Conservation (phyloP, 1,140 invertebrate species). For the Panulirus ornatus region DNA sequence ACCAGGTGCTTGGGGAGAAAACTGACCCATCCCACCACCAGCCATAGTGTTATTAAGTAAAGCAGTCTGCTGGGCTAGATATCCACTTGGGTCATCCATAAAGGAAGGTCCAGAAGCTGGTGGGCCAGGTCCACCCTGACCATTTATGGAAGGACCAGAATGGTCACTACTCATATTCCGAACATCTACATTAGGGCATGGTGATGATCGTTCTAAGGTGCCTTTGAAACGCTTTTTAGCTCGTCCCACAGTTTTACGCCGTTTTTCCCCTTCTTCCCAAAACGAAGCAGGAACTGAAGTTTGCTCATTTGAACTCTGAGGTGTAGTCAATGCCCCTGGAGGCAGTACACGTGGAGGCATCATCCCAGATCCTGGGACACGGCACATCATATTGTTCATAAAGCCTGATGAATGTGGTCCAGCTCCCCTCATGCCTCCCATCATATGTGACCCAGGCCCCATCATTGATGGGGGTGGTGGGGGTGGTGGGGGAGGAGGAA, state of each 20-base stretch:
- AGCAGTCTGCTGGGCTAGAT: constrained; percentile 91
- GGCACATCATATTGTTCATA: constrained; percentile 69
- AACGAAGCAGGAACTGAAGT: constrained; percentile 39
- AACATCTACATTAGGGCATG: constrained; percentile 82
- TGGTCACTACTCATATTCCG: constrained; percentile 78
- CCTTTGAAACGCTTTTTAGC: constrained; percentile 63
- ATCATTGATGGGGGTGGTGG: constrained; percentile 29
- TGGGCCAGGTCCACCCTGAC: constrained; percentile 59
- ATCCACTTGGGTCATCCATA: constrained; percentile 92
- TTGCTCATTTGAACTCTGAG: constrained; percentile 42
- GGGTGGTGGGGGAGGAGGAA: constrained; percentile 25
- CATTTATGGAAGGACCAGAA: constrained; percentile 75
- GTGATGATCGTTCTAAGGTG: constrained; percentile 72
- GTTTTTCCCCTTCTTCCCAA: constrained; percentile 69
- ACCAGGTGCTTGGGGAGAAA: constrained; percentile 72
- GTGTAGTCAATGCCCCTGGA: constrained; percentile 44
- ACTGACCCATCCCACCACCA: constrained; percentile 77
- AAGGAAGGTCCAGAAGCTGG: constrained; percentile 82
- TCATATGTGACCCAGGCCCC: constrained; percentile 53
- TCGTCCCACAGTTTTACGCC: constrained; percentile 45
- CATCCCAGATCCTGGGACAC: constrained; percentile 58
- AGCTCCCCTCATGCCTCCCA: constrained; percentile 55
- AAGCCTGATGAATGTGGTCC: constrained; percentile 35
- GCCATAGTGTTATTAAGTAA: constrained; percentile 90
- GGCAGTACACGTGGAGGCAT: constrained; percentile 59